phyloP scores from a whole-genome alignment of 64 coral and sea anemone species.

The Exaiptasia diaphana region DNA sequence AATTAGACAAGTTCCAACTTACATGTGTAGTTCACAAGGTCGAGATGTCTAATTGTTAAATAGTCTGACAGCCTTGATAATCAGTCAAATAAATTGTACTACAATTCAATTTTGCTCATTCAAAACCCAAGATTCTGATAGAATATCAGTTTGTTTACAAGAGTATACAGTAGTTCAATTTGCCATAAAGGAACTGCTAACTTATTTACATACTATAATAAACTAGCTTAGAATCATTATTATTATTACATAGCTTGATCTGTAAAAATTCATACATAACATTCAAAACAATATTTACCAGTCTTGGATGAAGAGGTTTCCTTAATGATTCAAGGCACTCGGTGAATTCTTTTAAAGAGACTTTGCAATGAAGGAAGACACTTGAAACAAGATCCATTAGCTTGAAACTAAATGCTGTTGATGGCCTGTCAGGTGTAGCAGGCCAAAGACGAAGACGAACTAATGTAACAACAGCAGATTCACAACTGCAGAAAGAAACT shows the following conservation, averaged over 20 bases:
- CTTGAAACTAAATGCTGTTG: constrained; percentile 16
- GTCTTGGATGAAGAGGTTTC: constrained; percentile 20
- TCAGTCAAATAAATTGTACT: too few species aligned
- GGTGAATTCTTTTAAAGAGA: constrained; percentile 44
- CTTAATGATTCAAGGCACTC: constrained; percentile 14
- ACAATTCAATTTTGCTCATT: too few species aligned
- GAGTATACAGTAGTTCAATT: too few species aligned
- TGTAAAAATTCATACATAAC: too few species aligned
- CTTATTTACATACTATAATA: too few species aligned
- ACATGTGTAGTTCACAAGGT: background rate
- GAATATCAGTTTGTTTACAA: too few species aligned
- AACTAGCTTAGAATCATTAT: too few species aligned
- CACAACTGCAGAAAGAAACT: constrained; percentile 35
- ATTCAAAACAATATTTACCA: constrained; percentile 26
- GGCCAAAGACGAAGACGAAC: constrained; percentile 46
- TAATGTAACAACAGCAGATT: constrained; percentile 19
- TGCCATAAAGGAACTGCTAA: background rate
- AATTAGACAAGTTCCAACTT: too few species aligned
- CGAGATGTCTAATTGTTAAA: too few species aligned
- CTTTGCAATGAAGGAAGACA: constrained; percentile 42
- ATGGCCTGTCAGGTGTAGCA: constrained; percentile 40
- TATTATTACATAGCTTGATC: too few species aligned
- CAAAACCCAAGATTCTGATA: too few species aligned
- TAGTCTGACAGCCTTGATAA: too few species aligned
- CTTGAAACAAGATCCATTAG: constrained; percentile 27